Percentiles rank a stretch among this genome's conserved stretches.
Conservation (phyloP, 2,888 invertebrate species). For the Dryobota labecula region DNA sequence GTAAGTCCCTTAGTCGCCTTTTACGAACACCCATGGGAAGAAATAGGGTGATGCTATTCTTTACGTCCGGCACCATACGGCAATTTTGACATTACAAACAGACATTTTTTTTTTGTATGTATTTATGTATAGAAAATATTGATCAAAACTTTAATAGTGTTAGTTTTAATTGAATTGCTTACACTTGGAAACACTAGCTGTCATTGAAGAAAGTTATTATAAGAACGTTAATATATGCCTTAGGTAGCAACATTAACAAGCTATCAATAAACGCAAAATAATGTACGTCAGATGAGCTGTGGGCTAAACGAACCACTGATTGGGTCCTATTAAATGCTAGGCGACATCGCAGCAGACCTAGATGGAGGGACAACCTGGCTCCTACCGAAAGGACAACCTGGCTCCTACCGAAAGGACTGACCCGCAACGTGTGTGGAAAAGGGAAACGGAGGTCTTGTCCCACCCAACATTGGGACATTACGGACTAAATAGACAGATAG, state of each 20-base stretch:
- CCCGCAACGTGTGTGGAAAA: background rate
- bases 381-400: too few relatives aligned
- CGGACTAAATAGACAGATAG: too few relatives aligned
- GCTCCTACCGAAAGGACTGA: too few relatives aligned
- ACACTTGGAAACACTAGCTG: background rate
- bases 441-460: background rate
- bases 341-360: background rate
- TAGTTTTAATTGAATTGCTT: slow-evolving; percentile 1
- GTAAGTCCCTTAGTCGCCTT: too few relatives aligned
- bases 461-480: too few relatives aligned
- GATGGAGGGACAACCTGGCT: background rate
- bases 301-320: background rate
- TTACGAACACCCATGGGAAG: too few relatives aligned
- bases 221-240: background rate
- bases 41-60: too few relatives aligned
- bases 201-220: background rate
- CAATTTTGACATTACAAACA: too few relatives aligned
- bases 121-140: background rate
- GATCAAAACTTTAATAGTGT: background rate
- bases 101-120: too few relatives aligned
- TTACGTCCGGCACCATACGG: too few relatives aligned
- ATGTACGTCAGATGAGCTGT: background rate
- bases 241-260: background rate
- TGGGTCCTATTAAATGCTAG: too few relatives aligned
- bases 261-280: background rate